Evolutionary conservation across 2,888 invertebrate species (phyloP), one percentile per base, ranked within the genome.

Genomic region (Crocallis elinguaria): DNA sequence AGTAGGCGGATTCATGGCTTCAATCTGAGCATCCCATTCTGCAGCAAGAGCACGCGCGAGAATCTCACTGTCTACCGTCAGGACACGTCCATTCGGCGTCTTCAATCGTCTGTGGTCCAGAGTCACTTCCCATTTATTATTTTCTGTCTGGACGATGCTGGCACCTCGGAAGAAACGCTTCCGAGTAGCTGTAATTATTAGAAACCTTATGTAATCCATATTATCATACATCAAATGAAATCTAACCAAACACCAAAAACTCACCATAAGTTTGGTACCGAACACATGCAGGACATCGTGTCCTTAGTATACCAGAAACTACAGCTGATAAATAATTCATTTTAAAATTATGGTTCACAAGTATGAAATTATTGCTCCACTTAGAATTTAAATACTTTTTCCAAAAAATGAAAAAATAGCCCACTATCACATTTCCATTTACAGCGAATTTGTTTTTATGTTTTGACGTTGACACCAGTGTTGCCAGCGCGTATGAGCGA

Each of bases 1-100:
- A 29, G 93, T 93, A 38, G 95, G 94, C 68, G 94, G 94, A 54
- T 95, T 85, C 61, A 99, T 95, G 45, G 90, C 88, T 17, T 96
- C 94, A 59, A 94, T 94, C 81, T 99, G 99, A 4, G 95, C 92
- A 69, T 97, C 96, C 97, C 99, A 99, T 92, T 99, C 99, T 19
- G 95, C 94, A 0, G 99, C 98, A 37, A 99, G 94, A 12, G 98
- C 98, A 55, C 98, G 91, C 1, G 99, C 99, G 42, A 99, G 88
- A 0, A 96, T 94, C 85, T 99, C 98, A 83, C 94, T 97, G 16
- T 94, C 94, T 0, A 98, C 94, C 56, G 93, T 87, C 64, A 99
- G 94, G 6, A 95, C 81, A 52, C 93, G 93, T 1, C 98, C 98
- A 67, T 93, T 93, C 0, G 98, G 99, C 1, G 99, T 99, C 86